Percentiles rank a stretch among this genome's conserved stretches.
phyloP scores from a whole-genome alignment of 2,797 vertebrate genomes.

The Alcedo atthis region DNA sequence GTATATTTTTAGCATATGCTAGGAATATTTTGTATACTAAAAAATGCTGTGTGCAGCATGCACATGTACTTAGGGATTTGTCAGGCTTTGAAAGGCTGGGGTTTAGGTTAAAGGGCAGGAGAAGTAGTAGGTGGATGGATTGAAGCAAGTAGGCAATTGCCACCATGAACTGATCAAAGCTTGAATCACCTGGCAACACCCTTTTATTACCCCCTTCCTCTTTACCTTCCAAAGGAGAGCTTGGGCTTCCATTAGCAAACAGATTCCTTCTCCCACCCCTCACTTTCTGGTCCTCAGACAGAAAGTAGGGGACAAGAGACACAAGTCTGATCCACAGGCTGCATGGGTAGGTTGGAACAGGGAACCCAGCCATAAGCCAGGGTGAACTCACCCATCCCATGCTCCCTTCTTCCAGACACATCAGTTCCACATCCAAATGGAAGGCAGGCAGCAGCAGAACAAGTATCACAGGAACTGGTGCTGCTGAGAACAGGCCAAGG shows the following conservation, averaged over 20 bases:
- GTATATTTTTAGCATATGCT: slow-evolving; percentile 47
- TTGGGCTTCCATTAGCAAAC: neutral
- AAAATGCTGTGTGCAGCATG: neutral
- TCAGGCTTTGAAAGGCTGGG: neutral
- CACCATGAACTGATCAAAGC: neutral
- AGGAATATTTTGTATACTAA: slow-evolving; percentile 12
- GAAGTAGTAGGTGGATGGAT: neutral
- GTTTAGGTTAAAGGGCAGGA: neutral
- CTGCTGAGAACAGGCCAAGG: neutral
- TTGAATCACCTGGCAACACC: neutral
- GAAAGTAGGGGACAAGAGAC: neutral
- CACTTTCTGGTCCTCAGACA: neutral
- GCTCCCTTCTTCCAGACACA: neutral
- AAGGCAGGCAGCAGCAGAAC: neutral
- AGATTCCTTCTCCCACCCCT: neutral
- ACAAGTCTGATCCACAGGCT: neutral
- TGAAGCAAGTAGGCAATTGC: neutral
- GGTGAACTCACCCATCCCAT: neutral
- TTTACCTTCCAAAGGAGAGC: neutral
- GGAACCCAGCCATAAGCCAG: neutral
- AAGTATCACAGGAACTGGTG: neutral
- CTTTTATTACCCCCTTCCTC: neutral
- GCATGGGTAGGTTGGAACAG: neutral
- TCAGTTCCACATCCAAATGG: neutral
- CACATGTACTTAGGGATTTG: neutral